Percentiles rank a stretch among this genome's conserved stretches.
Conservation (phyloP, 2,888 invertebrate genomes). For the Charanyca ferruginea region DNA sequence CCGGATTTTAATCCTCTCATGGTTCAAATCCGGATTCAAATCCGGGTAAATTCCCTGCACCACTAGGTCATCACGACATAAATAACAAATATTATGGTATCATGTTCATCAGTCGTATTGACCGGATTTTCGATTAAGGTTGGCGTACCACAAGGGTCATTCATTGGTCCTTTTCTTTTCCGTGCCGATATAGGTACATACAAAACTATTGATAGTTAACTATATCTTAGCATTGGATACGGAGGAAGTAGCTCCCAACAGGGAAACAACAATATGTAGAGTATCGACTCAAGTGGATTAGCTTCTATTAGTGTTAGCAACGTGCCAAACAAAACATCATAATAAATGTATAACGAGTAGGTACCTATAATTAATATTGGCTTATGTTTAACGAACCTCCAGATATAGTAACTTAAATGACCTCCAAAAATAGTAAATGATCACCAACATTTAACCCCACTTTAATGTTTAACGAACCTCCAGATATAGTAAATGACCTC, state of each 20-base stretch:
- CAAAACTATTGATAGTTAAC: neutral
- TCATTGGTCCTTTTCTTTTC: neutral
- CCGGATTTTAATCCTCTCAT: too few relatives aligned
- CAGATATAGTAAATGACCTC: too few relatives aligned
- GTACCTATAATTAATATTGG: too few relatives aligned
- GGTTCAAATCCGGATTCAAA: too few relatives aligned
- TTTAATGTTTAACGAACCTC: too few relatives aligned
- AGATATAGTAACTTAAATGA: too few relatives aligned
- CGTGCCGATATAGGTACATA: too few relatives aligned
- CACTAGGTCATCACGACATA: too few relatives aligned
- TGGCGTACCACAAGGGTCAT: neutral
- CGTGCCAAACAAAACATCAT: slow-evolving; percentile 28
- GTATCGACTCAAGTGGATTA: slow-evolving; percentile 24
- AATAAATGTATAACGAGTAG: slow-evolving; percentile 13
- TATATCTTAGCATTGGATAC: neutral
- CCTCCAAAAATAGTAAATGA: too few relatives aligned
- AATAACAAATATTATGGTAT: neutral
- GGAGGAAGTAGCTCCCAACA: neutral
- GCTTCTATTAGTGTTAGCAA: slow-evolving; percentile 22
- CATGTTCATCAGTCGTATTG: neutral
- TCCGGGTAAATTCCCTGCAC: too few relatives aligned
- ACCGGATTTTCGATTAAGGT: neutral
- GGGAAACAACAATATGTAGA: slow-evolving; percentile 8
- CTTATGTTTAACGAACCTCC: too few relatives aligned
- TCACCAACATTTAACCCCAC: too few relatives aligned